A percentile compares a stretch with the other conserved stretches of the same genome.
Conservation (phyloP, 2,113 vertebrate species). For the Leptosomus discolor region DNA sequence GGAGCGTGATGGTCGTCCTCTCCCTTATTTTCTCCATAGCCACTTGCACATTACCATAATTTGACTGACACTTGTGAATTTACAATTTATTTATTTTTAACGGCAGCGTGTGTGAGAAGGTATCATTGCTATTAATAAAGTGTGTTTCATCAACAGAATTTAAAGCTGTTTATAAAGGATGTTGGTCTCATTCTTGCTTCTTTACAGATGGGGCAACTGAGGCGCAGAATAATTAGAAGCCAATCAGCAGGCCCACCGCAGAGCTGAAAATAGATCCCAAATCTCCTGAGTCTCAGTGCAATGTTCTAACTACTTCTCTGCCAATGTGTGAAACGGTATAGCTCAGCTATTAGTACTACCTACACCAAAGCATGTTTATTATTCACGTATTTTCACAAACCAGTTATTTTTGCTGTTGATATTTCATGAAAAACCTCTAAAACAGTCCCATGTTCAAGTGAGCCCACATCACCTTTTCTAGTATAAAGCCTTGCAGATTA, state of each 20-base stretch:
- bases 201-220: slow-evolving; percentile 5
- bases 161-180: slow-evolving; percentile 13
- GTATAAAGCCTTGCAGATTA: background rate
- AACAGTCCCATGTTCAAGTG: background rate
- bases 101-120: background rate
- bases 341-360: background rate
- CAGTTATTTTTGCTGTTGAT: background rate
- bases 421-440: background rate
- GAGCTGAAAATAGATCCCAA: slow-evolving; percentile 38
- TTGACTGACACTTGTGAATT: background rate
- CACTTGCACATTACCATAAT: background rate
- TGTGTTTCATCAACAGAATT: background rate
- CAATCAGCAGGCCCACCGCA: background rate
- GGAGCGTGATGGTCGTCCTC: background rate
- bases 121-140: slow-evolving; percentile 20
- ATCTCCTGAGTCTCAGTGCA: background rate
- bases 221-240: slow-evolving; percentile 18
- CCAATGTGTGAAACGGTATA: background rate
- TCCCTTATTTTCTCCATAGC: background rate
- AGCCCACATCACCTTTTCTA: background rate
- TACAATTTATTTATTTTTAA: background rate
- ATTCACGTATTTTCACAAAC: background rate
- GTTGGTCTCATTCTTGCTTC: background rate
- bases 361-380: background rate
- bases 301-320: background rate